These are phyloP conservation scores for Tachypleus tridentatus DNA, from an alignment of 1,140 invertebrate genomes.

Conservation along the genomic window DNA sequence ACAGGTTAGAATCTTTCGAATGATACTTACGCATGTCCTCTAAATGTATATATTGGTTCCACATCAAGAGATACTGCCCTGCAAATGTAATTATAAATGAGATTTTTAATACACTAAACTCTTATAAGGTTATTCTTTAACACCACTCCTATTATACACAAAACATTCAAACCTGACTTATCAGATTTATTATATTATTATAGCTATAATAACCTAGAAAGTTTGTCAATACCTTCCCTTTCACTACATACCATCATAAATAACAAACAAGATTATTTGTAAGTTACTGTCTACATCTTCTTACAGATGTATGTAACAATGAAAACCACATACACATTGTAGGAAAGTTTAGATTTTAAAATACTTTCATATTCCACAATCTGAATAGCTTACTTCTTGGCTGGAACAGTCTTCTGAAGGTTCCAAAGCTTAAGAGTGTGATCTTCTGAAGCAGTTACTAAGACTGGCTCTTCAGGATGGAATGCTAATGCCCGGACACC, in stretches of 20 bases:
- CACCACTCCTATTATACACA: too few species aligned
- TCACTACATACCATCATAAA: too few species aligned
- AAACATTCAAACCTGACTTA: not conserved
- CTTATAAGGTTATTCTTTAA: too few species aligned
- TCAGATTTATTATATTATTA: not conserved
- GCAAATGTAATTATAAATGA: slow-evolving; percentile 8
- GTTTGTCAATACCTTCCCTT: too few species aligned
- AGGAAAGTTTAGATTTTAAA: too few species aligned
- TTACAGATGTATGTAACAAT: too few species aligned
- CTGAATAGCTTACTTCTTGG: slow-evolving; percentile 45
- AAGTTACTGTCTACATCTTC: too few species aligned
- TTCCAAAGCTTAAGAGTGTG: slow-evolving; percentile 99
- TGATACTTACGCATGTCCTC: slow-evolving; percentile 55
- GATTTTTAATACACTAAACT: not conserved
- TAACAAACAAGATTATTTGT: too few species aligned
- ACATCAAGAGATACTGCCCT: slow-evolving; percentile 86
- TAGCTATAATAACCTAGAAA: too few species aligned
- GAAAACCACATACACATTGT: too few species aligned
- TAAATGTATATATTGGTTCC: slow-evolving; percentile 96
- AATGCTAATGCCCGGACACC: slow-evolving; percentile 91
- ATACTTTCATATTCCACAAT: too few species aligned
- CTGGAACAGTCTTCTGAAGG: slow-evolving; percentile 90
- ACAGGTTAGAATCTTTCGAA: not conserved
- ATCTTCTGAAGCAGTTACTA: slow-evolving; percentile 97
- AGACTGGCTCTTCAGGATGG: slow-evolving; percentile 90